Base-by-base conservation (phyloP, 2,797 vertebrate genomes). In the Triplophysa yarkandensis region DNA sequence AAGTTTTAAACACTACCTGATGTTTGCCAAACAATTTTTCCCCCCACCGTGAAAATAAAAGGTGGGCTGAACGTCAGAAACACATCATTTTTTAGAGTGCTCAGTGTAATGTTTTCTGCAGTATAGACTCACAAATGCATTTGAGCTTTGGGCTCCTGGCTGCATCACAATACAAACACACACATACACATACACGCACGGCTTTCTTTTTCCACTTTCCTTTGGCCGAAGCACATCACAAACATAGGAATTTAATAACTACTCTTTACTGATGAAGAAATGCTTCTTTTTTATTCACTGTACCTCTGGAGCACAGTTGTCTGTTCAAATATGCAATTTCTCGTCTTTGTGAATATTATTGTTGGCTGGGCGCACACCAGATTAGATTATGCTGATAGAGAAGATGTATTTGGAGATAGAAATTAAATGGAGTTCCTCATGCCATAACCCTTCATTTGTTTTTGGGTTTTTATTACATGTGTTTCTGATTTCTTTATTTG, bases 311-410 rank as follows among this genome's bases (percentile, higher is more conserved):
- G 81, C 81, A 73, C 68, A 68, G 71, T 77, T 83, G 77, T 78
- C 80, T 78, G 76, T 80, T 81, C 83, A 86, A 83, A 86, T 85
- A 84, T 75, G 82, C 83, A 79, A 70, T 84, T 82, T 77, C 70
- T 71, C 66, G 54, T 81, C 66, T 79, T 74, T 50, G 68, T 16
- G 70, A 72, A 71, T 81, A 77, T 86, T 82, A 78, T 85, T 86
- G 62, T 85, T 74, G 83, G 87, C 87, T 67, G 77, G 66, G 60
- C 46, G 52, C 78, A 80, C 28, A 74, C 65, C 76, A 82, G 83
- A 89, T 89, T 83, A 87, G 83, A 90, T 91, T 82, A 82, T 85
- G 88, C 81, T 85, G 87, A 89, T 88, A 83, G 80, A 82, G 74
- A 71, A 85, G 82, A 88, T 87, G 85, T 82, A 86, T 79, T 80